Evolutionary conservation across 2,888 invertebrate species (phyloP).

Genomic region (Phragmatobia fuliginosa): DNA sequence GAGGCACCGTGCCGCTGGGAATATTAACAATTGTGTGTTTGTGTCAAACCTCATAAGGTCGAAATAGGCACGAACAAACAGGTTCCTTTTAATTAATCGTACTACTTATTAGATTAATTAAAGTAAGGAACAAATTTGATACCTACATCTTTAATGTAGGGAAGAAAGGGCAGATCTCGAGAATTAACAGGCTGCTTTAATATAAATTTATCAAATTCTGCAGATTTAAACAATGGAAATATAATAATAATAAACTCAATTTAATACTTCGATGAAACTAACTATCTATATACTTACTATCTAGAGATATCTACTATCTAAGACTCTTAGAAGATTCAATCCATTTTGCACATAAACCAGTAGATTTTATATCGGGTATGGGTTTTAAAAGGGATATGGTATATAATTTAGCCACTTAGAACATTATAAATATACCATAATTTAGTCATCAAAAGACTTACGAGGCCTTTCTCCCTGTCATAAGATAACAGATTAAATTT

Average conservation of each 20-base stretch:
- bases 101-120: no score
- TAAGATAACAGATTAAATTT: not conserved
- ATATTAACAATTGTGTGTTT: constrained; percentile 47
- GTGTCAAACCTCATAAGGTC: constrained; percentile 5
- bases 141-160: no score
- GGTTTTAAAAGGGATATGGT: not conserved
- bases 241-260: not conserved
- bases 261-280: not conserved
- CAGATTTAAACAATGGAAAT: not conserved
- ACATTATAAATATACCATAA: not conserved
- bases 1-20: constrained; percentile 49
- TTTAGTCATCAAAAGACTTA: not conserved
- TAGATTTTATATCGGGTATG: not conserved
- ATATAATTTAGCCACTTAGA: not conserved
- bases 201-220: not conserved
- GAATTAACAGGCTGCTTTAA: not conserved
- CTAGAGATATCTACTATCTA: not conserved
- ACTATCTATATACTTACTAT: not conserved
- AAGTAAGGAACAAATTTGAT: no score
- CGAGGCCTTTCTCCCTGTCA: not conserved
- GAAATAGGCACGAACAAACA: constrained; percentile 6
- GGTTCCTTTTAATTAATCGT: not conserved
- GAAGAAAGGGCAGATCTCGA: not conserved
- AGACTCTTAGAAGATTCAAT: no score
- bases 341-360: not conserved